phyloP scores from a whole-genome alignment of 2,888 invertebrate species.

The Corythucha ciliata region DNA sequence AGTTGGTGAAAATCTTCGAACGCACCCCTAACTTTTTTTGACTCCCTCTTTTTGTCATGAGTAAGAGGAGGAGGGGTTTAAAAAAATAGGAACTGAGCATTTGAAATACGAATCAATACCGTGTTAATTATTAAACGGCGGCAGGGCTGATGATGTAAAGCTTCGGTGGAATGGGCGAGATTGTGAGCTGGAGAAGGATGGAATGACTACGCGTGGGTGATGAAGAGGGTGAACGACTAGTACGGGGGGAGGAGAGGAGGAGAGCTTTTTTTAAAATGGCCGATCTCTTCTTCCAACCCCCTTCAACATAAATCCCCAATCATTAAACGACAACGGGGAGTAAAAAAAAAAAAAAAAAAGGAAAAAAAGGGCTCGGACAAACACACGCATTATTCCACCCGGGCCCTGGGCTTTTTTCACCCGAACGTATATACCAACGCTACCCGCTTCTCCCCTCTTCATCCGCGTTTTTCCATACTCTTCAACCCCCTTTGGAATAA shows the following conservation, averaged over 20 bases:
- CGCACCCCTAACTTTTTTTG: too few relatives aligned
- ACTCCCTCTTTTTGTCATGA: too few relatives aligned
- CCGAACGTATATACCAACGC: conserved; percentile 18
- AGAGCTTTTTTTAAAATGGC: conserved; percentile 30
- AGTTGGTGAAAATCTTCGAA: too few relatives aligned
- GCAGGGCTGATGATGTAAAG: conserved; percentile 17
- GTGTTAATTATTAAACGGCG: conserved; percentile 30
- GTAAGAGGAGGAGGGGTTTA: too few relatives aligned
- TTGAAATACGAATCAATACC: conserved; percentile 32
- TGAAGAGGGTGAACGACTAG: conserved; percentile 4
- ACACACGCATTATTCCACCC: conserved; percentile 25
- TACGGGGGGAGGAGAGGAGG: conserved; percentile 1
- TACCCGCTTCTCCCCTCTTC: conserved; percentile 5
- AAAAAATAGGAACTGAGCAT: too few relatives aligned
- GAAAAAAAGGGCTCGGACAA: conserved; percentile 23
- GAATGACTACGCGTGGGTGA: conserved; percentile 1
- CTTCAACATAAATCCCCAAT: conserved; percentile 30
- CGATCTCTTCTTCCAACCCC: conserved; percentile 12
- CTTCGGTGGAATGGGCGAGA: too few relatives aligned
- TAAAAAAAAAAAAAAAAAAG: conserved; percentile 10
- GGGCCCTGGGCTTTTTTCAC: conserved; percentile 22
- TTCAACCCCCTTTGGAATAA: conserved; percentile 16
- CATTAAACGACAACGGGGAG: conserved; percentile 26
- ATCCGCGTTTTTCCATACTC: neutral
- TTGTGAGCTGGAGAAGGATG: neutral